Evolutionary conservation across 2,888 invertebrate species (phyloP).

Genomic region (Mesopsocus fuscifrons): DNA sequence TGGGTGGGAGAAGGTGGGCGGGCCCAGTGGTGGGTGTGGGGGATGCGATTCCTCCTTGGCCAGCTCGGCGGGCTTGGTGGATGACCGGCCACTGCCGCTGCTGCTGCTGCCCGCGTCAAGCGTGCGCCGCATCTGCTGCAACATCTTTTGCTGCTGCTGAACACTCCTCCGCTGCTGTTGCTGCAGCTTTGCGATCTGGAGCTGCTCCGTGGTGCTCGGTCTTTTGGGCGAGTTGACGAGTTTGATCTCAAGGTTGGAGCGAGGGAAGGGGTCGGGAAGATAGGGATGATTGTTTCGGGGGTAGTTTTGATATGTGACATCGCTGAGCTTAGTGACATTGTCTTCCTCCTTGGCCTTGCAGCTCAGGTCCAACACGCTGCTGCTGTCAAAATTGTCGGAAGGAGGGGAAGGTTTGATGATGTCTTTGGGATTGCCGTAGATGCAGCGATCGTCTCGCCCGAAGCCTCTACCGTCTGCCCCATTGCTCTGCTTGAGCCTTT

Average conservation of each 20-base stretch:
- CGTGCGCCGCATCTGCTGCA: conserved; percentile 6
- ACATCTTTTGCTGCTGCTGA: conserved; percentile 7
- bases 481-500: no score
- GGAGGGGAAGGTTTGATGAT: neutral
- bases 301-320: conserved; percentile 6
- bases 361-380: conserved; percentile 7
- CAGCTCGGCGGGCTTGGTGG: neutral
- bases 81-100: neutral
- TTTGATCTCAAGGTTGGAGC: conserved; percentile 8
- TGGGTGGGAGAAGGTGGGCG: neutral
- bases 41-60: neutral
- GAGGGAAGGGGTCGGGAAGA: neutral
- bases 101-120: neutral
- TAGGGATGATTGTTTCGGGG: conserved; percentile 1
- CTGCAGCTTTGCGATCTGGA: conserved; percentile 4
- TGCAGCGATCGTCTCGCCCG: neutral
- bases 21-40: neutral
- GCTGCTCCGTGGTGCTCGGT: neutral
- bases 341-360: conserved; percentile 4
- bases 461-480: no score
- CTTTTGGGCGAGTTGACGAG: conserved; percentile 2
- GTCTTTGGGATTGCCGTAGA: conserved; percentile 7
- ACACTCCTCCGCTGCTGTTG: conserved; percentile 1
- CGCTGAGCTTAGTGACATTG: neutral
- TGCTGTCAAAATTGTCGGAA: neutral